phyloP scores from a whole-genome alignment of 2,888 invertebrate species.

The Helobdella robusta region DNA sequence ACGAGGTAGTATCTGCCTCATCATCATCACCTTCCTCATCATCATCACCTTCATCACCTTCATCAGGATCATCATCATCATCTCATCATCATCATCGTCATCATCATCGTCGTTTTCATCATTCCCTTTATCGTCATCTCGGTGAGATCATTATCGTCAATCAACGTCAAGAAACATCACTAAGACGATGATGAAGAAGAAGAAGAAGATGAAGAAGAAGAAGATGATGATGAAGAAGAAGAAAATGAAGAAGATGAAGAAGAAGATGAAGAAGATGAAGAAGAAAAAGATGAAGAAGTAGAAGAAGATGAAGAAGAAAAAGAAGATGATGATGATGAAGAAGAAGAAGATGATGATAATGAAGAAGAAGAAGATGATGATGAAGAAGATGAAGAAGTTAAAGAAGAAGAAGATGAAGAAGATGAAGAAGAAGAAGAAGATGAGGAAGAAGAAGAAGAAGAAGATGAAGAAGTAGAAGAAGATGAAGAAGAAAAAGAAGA shows the following conservation, averaged over 20 bases:
- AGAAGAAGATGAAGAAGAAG: slow-evolving; percentile 24
- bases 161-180: too few species aligned
- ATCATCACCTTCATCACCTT: too few species aligned
- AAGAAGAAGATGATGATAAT: slow-evolving; percentile 24
- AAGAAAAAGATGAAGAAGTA: slow-evolving; percentile 22
- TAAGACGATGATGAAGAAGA: slow-evolving; percentile 19
- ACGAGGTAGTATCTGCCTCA: too few species aligned
- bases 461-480: slow-evolving; percentile 26
- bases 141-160: too few species aligned
- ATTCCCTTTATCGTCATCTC: too few species aligned
- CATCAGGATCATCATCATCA: too few species aligned
- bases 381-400: background rate
- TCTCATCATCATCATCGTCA: too few species aligned
- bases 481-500: slow-evolving; percentile 26
- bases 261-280: background rate
- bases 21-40: too few species aligned
- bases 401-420: background rate
- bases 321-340: slow-evolving; percentile 27
- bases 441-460: background rate
- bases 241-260: background rate
- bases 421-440: background rate
- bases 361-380: slow-evolving; percentile 6
- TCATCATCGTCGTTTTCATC: too few species aligned
- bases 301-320: slow-evolving; percentile 26
- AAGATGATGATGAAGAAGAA: background rate